Evolutionary conservation across 2,113 vertebrate species (phyloP).

Genomic region (Climacteris rufus): DNA sequence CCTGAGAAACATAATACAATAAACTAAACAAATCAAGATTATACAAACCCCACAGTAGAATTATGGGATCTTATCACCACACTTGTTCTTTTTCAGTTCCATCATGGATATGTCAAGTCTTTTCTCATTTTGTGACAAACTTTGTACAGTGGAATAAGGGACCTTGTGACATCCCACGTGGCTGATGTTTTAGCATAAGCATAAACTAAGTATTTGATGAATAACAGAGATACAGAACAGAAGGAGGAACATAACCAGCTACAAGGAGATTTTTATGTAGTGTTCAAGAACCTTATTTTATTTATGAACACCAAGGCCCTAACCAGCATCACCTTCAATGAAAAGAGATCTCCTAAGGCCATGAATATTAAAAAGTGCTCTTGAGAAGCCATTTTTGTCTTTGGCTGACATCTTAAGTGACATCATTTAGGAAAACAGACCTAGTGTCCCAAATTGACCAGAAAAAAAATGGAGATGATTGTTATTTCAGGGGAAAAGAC

Average conservation of each 20-base stretch:
- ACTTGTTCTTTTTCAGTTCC: not conserved
- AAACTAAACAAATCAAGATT: not conserved
- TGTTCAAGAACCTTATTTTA: not conserved
- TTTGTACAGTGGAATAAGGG: not conserved
- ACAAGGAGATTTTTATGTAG: not conserved
- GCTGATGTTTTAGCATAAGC: not conserved
- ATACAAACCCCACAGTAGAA: not conserved
- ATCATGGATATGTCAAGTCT: not conserved
- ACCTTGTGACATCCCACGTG: not conserved
- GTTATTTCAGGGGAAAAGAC: not conserved
- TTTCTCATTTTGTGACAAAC: not conserved
- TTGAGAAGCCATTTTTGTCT: not conserved
- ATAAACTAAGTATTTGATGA: not conserved
- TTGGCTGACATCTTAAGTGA: not conserved
- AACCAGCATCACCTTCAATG: not conserved
- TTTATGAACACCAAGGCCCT: not conserved
- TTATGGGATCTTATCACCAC: not conserved
- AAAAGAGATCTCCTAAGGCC: not conserved
- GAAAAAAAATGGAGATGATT: not conserved
- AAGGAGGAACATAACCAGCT: not conserved
- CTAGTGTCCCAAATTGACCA: not conserved
- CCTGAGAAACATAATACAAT: not conserved
- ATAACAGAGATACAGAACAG: not conserved
- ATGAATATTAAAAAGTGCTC: not conserved
- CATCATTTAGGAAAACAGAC: not conserved